Evolutionary conservation across 2,888 invertebrate species (phyloP).

Genomic region (Phalangium opilio): DNA sequence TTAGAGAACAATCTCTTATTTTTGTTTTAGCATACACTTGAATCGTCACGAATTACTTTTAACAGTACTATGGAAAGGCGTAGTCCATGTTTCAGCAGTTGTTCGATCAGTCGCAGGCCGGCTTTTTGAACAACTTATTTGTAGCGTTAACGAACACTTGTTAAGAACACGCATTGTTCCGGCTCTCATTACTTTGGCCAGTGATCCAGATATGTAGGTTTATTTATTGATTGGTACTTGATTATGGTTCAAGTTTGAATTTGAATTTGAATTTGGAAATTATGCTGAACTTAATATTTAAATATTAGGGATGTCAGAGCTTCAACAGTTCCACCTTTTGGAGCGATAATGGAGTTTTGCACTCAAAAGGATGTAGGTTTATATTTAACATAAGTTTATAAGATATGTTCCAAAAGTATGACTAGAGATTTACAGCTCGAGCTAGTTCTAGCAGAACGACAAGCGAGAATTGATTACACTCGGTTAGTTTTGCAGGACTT

Average conservation of each 20-base stretch:
- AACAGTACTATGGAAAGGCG: conserved; percentile 48
- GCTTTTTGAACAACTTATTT: conserved; percentile 42
- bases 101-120: conserved; percentile 45
- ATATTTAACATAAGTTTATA: too few species aligned
- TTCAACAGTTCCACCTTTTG: conserved; percentile 46
- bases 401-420: too few species aligned
- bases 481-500: too few species aligned
- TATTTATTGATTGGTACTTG: conserved; percentile 6
- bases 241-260: too few species aligned
- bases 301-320: conserved; percentile 39
- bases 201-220: conserved; percentile 47
- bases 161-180: conserved; percentile 45
- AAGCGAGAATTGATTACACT: too few species aligned
- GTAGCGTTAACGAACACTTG: conserved; percentile 39
- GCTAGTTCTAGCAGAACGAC: too few species aligned
- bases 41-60: conserved; percentile 43
- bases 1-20: conserved; percentile 1
- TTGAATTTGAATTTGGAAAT: too few species aligned
- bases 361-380: conserved; percentile 33
- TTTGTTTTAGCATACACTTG: conserved; percentile 24
- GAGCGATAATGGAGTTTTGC: conserved; percentile 39
- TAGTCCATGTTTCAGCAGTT: conserved; percentile 45
- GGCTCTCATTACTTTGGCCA: conserved; percentile 52
- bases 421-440: too few species aligned
- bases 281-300: conserved; percentile 1